Evolutionary conservation across 2,797 vertebrate species (phyloP), one percentile per base, ranked within the genome.

Genomic region (Diglossa cyanea): DNA sequence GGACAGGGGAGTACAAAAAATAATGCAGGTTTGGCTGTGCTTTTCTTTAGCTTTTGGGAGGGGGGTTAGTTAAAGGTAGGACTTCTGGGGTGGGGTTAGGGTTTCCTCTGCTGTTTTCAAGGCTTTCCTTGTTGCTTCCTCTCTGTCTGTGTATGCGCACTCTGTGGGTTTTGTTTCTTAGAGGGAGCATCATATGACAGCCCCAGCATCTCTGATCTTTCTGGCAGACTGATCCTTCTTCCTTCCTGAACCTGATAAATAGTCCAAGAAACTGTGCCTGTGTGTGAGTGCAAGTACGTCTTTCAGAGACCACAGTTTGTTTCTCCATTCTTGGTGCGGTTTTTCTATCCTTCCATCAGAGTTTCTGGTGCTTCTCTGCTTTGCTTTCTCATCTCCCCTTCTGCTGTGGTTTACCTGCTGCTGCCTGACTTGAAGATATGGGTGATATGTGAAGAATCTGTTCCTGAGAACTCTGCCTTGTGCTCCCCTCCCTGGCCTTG

Each of bases 181-280:
- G 88, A 84, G 61, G 82, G 65, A 94, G 75, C 4, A 28, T 96
- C 96, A 93, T 94, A 90, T 92, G 94, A 97, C 83, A 88, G 87
- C 85, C 67, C 31, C 88, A 94, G 45, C 93, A 95, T 86, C 88
- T 96, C 92, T 93, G 94, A 97, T 97, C 95, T 95, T 81, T 93
- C 87, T 96, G 87, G 89, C 94, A 92, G 92, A 66, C 92, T 44
- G 44, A 94, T 94, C 79, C 75, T 73, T 92, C 94, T 97, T 97
- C 96, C 96, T 97, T 97, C 97, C 96, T 96, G 94, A 96, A 85
- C 72, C 42, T 80, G 90, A 96, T 93, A 97, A 97, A 94, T 92
- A 96, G 92, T 87, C 86, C 81, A 91, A 93, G 86, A 85, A 79
- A 60, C 82, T 35, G 39, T 1, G 62, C 40, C 53, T 54, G 21